Conservation (phyloP, 2,888 invertebrate species). For the Metallyticus violacea region DNA sequence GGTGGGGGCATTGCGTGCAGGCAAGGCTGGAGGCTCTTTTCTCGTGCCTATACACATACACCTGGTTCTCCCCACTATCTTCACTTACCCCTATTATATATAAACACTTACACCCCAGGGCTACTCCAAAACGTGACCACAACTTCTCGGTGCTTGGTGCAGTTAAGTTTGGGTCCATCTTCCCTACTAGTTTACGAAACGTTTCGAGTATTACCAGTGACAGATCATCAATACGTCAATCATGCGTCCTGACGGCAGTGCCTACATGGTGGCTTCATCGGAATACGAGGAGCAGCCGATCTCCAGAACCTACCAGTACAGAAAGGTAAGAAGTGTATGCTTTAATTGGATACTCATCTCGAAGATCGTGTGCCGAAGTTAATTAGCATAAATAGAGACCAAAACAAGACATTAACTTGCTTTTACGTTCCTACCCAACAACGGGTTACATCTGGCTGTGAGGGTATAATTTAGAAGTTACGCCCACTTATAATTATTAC, state of each 20-base stretch:
- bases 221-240: neutral
- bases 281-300: constrained; percentile 44
- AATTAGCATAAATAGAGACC: neutral
- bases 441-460: neutral
- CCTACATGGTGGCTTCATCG: constrained; percentile 15
- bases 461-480: neutral
- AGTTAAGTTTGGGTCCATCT: neutral
- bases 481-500: neutral
- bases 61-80: neutral
- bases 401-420: neutral
- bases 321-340: constrained; percentile 43
- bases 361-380: neutral
- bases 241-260: constrained; percentile 31
- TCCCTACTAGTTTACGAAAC: neutral
- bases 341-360: too few relatives aligned
- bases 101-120: constrained; percentile 16
- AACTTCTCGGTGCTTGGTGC: neutral
- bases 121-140: constrained; percentile 8
- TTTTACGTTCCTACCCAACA: neutral
- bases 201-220: neutral
- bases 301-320: constrained; percentile 47
- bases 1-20: neutral
- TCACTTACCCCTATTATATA: constrained; percentile 21
- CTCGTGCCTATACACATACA: constrained; percentile 19
- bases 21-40: neutral